These are phyloP conservation scores for Tholera decimalis DNA, from an alignment of 2,888 invertebrate genomes.

Conservation along the genomic window DNA sequence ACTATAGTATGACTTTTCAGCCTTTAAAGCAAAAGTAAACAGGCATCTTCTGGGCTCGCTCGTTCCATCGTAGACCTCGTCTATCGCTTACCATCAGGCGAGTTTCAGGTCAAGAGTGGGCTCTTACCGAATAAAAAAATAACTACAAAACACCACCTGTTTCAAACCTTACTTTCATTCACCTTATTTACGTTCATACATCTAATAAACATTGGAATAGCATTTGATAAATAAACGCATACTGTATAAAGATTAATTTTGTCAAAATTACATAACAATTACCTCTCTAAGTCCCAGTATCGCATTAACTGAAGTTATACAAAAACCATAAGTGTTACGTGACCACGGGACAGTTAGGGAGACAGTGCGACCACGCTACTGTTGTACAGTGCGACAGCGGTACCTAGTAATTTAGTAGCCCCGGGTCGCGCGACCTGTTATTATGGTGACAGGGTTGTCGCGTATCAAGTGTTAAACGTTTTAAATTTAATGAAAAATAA, in stretches of 20 bases:
- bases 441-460: slow-evolving; percentile 74
- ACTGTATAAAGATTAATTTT: background rate
- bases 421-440: slow-evolving; percentile 78
- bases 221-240: background rate
- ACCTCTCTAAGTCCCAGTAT: background rate
- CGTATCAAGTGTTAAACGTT: slow-evolving; percentile 16
- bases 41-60: too few species aligned
- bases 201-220: too few species aligned
- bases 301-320: slow-evolving; percentile 13
- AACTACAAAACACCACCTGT: too few species aligned
- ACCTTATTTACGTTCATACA: too few species aligned
- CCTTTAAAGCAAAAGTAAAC: too few species aligned
- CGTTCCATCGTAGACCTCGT: too few species aligned
- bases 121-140: too few species aligned
- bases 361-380: slow-evolving; percentile 29
- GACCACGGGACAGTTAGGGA: slow-evolving; percentile 34
- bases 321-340: slow-evolving; percentile 50
- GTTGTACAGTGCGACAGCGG: slow-evolving; percentile 47
- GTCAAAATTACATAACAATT: background rate
- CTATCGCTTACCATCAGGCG: too few species aligned
- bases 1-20: too few species aligned
- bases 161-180: too few species aligned
- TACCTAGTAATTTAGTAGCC: slow-evolving; percentile 79
- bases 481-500: slow-evolving; percentile 16
- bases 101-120: too few species aligned